Evolutionary conservation across 2,888 invertebrate genomes (phyloP), one percentile per base, ranked within the genome.

Genomic region (Amblyjoppa fuscipennis): DNA sequence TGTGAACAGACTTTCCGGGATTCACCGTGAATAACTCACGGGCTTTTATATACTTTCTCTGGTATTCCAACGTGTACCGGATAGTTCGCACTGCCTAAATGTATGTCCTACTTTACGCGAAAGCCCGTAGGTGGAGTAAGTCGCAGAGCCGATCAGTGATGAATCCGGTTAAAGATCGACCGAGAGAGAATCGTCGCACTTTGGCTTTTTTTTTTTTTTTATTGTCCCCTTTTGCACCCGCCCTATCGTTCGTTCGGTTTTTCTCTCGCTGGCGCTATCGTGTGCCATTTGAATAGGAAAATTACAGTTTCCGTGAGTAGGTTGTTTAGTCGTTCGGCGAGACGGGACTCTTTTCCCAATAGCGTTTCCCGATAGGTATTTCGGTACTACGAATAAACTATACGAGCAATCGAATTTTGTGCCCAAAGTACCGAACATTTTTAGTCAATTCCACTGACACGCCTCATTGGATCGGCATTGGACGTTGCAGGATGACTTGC

Each of bases 1-100:
- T 80, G 85, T 85, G 83, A 85, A 85, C 80, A 85, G 83, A 85
- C 75, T 83, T 85, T 79, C 75, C 69, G 77, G 74, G 85, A 86
- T 83, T 86, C 74, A 41, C 25, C 83, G 73, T 83, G 81, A 86
- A 86, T 83, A 83, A 86, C 81, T 86, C 69, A 83, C 74, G 77
- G 61, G 61, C 61, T 64, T 34, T 34, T 64, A 64, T 64, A 64
- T n/a, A 64, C 34, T 16, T 64, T 34, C 61, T 31, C 61, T 16
- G 31, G 61, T 64, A 64, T 76, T 38, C 20, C 69, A 13, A 28
- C 73, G 70, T 64, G 38, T 73, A 59, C 45, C 38, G 41, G 53
- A 66, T 38, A 53, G 31, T 68, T 56, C 25, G 64, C 38, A 20
- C 66, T 13, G 53, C 70, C 51, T 53, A 71, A 71, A 79, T 79